Evolutionary conservation across 2,113 vertebrate genomes (phyloP), one percentile per base, ranked within the genome.

Genomic region (Chascanopsetta lugubris): DNA sequence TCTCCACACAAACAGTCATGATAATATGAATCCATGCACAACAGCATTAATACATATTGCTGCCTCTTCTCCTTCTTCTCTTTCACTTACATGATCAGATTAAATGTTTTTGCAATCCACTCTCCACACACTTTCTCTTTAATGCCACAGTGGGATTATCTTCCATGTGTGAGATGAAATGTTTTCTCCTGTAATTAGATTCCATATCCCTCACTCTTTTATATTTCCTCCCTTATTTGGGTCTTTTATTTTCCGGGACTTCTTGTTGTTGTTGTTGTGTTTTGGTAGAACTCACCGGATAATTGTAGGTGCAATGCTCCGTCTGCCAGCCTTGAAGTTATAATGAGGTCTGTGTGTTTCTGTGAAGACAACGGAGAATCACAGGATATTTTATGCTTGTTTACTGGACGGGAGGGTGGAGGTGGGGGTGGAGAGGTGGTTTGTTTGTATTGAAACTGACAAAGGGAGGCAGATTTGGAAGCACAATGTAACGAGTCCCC

Each of bases 281-380:
- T 85, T 87, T 70, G 56, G 77, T 77, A 50, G 61, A 76, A 75
- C 81, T 78, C 77, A 66, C 69, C 59, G 26, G 70, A 63, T 90
- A 88, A 90, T 91, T 89, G 85, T 83, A 90, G 84, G 80, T 88
- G 82, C 84, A 75, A 75, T 73, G 76, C 75, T 76, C 67, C 63
- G 79, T 80, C 74, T 89, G 70, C 75, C 80, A 79, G 87, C 85
- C 89, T 90, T 92, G 85, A 90, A 89, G 85, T 90, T 90, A 85
- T 91, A 92, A 91, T 90, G 90, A 92, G 89, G 78, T 75, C 82
- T 81, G 69, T 81, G 79, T 77, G 83, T 87, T 86, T 88, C 64
- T 72, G 67, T 71, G 80, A 83, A 85, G 80, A 87, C 79, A 81
- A 75, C 66, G 79, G 72, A 77, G 82, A 85, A 87, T 84, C 75